Evolutionary conservation across 2,888 invertebrate species (phyloP).

Genomic region (Galerucella nymphaeae): DNA sequence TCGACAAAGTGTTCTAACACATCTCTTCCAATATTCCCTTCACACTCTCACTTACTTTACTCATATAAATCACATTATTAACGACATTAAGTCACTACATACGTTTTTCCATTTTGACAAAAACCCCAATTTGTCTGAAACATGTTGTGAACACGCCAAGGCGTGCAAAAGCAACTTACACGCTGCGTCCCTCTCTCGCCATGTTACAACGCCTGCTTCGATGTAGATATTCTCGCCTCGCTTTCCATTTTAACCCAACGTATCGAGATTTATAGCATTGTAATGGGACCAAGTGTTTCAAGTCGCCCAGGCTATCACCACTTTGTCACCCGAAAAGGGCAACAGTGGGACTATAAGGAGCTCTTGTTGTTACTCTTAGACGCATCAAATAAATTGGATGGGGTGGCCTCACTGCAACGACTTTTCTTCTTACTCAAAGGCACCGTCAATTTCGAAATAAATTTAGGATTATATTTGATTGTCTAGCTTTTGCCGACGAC

Average conservation of each 20-base stretch:
- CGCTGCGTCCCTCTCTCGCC: constrained; percentile 23
- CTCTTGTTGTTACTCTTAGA: constrained; percentile 59
- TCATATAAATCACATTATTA: constrained; percentile 23
- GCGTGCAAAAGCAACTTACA: constrained; percentile 36
- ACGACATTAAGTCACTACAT: constrained; percentile 28
- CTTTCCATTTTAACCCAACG: constrained; percentile 53
- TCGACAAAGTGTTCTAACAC: neutral
- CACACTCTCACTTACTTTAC: neutral
- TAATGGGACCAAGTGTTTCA: constrained; percentile 74
- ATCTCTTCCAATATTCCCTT: neutral
- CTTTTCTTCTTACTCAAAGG: constrained; percentile 16
- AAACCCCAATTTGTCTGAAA: constrained; percentile 61
- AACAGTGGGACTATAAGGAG: constrained; percentile 34
- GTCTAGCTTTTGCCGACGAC: no score
- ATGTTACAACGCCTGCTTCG: constrained; percentile 38
- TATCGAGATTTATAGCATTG: constrained; percentile 70
- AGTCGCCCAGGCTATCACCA: constrained; percentile 72
- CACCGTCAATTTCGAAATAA: neutral
- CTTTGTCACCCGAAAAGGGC: constrained; percentile 67
- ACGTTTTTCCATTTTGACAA: constrained; percentile 36
- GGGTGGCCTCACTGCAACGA: constrained; percentile 46
- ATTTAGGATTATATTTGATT: no score
- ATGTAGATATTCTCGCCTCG: constrained; percentile 60
- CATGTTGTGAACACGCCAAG: constrained; percentile 59
- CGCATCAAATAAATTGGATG: constrained; percentile 65